phyloP scores from a whole-genome alignment of 2,113 vertebrate species.

The Melospiza melodia region DNA sequence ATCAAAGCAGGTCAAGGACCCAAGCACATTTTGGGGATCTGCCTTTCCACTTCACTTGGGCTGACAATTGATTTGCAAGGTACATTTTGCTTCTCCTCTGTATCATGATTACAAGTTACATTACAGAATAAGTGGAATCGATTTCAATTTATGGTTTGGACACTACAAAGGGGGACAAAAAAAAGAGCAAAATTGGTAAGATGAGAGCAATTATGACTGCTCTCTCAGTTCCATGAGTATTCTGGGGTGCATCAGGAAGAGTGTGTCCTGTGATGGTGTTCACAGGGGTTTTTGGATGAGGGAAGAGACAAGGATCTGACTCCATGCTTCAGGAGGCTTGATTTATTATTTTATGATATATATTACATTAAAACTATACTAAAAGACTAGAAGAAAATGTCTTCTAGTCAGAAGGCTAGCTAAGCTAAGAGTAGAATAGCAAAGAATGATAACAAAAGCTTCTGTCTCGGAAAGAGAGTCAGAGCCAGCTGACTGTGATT shows the following conservation, averaged over 20 bases:
- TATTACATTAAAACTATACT: no score
- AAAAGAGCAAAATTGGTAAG: neutral
- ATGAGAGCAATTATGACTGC: neutral
- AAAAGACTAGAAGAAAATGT: no score
- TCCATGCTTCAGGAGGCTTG: no score
- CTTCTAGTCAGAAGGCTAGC: no score
- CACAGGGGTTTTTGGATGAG: no score
- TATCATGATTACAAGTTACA: neutral
- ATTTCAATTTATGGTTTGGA: neutral
- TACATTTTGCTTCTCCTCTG: neutral
- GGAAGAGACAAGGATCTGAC: no score
- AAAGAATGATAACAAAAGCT: no score
- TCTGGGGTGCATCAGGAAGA: neutral
- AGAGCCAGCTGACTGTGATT: no score
- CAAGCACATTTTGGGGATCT: neutral
- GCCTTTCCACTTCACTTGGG: neutral
- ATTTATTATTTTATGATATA: no score
- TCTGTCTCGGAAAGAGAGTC: no score
- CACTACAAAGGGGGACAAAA: neutral
- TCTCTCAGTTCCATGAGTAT: neutral
- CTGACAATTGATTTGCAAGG: constrained; percentile 39
- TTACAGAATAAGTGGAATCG: neutral
- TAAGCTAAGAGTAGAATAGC: no score
- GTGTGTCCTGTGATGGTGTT: no score
- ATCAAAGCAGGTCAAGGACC: constrained; percentile 50